Evolutionary conservation across 2,797 vertebrate species (phyloP).

Genomic region (Cuculus canorus): DNA sequence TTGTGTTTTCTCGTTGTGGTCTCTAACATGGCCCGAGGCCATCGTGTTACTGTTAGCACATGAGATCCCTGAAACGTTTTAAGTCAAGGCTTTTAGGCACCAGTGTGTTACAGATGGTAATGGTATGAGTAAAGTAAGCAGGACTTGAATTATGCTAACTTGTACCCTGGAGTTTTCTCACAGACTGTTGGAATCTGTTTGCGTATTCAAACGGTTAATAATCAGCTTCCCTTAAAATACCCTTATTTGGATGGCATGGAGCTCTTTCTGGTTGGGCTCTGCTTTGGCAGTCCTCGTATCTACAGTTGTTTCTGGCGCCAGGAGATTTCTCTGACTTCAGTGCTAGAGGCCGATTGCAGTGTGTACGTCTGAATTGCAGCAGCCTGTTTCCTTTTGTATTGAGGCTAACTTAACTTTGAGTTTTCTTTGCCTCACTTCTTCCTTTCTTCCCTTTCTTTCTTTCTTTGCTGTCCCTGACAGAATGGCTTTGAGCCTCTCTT

Average conservation of each 20-base stretch:
- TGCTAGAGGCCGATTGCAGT: not conserved
- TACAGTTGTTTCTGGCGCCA: not conserved
- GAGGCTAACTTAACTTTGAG: not conserved
- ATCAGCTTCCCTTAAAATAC: not conserved
- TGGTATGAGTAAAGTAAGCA: conserved; percentile 13
- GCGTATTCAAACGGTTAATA: not conserved
- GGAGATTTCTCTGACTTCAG: not conserved
- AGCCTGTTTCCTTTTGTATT: not conserved
- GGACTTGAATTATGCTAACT: not conserved
- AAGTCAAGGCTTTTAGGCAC: not conserved
- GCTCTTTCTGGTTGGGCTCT: not conserved
- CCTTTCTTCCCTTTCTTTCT: conserved; percentile 51
- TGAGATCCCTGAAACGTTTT: not conserved
- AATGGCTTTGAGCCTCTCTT: conserved; percentile 81
- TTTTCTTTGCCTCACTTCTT: conserved; percentile 30
- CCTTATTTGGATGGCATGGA: conserved; percentile 3
- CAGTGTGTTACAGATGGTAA: not conserved
- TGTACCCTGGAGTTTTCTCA: not conserved
- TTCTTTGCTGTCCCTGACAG: conserved; percentile 71
- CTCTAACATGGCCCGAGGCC: not conserved
- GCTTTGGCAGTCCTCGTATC: not conserved
- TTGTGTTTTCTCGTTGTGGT: not conserved
- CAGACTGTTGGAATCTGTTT: not conserved
- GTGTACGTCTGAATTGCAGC: not conserved
- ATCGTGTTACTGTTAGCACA: fast-evolving